Base-by-base conservation (phyloP, 2,113 vertebrate genomes). In the Pipa parva region DNA sequence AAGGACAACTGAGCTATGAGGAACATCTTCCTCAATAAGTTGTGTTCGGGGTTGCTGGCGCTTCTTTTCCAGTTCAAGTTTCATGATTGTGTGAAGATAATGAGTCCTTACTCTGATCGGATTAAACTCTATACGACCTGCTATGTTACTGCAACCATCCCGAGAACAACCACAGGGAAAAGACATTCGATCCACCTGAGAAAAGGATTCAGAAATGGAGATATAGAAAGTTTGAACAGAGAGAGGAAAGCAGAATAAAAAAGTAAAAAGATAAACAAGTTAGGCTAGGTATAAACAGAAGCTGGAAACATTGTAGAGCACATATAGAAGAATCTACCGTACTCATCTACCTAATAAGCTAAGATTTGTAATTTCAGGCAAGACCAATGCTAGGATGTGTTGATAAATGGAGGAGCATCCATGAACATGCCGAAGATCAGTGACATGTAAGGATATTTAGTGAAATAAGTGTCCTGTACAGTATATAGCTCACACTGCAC, bases 81-180 rank as follows among this genome's bases (percentile, higher is more conserved):
- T 97, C 97, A 99, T 97, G 81, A 99, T 83, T 75, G 97, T 99
- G 87, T 97, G 97, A 63, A 99, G 90, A 84, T 94, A 99, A 82
- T 99, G 97, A 46, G 97, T 97, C 79, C 97, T 83, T 28, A 99
- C 97, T 0, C 97, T 92, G 15, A 98, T 89, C 0, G 97, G 95
- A 46, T 98, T 99, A 80, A 99, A 99, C 79, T 99, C 97, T 52
- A 97, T 93, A 7, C 97, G 88, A 1, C 97, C 97, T 0, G 91
- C 91, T 28, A 80, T 75, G 73, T 99, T 97, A 2, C 92, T 92
- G 1, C 97, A 98, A 66, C 95, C 97, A 0, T 98, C 97, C 18
- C 95, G 78, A 17, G 97, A 95, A 79, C 97, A 99, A 77, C 97
- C 95, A 7, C 97, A 99, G 0, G 97, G 95, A 80, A 98, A 99